Evolutionary conservation across 2,797 vertebrate species (phyloP).

Genomic region (Gallinago solitaria): DNA sequence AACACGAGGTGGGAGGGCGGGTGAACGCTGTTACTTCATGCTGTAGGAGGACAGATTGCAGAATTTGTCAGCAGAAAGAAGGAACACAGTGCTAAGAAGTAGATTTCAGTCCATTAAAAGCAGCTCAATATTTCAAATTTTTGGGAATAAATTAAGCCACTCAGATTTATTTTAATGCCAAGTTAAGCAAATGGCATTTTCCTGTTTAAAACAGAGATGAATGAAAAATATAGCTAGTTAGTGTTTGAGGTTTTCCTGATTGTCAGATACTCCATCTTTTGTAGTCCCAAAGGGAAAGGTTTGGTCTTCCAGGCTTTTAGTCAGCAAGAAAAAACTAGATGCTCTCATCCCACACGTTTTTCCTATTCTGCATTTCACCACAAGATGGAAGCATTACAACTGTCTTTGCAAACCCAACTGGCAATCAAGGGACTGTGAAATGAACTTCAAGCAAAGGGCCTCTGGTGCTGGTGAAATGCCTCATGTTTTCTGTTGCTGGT

Average conservation of each 20-base stretch:
- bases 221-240: neutral
- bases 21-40: neutral
- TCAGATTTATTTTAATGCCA: neutral
- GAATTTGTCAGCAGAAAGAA: neutral
- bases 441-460: neutral
- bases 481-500: neutral
- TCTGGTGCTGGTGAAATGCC: neutral
- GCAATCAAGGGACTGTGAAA: neutral
- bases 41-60: neutral
- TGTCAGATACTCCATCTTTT: neutral
- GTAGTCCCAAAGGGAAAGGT: neutral
- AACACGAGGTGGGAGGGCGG: neutral
- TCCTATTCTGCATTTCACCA: constrained; percentile 64
- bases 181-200: neutral
- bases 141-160: neutral
- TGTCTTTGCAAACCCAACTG: constrained; percentile 11
- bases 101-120: neutral
- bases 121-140: neutral
- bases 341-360: neutral
- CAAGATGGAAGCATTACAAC: constrained; percentile 74
- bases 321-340: neutral
- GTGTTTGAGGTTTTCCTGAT: neutral
- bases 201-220: neutral
- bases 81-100: neutral
- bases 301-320: constrained; percentile 4